Percentiles rank a stretch among this genome's conserved stretches.
phyloP scores from a whole-genome alignment of 2,888 invertebrate genomes.

The Elgonia sp. region DNA sequence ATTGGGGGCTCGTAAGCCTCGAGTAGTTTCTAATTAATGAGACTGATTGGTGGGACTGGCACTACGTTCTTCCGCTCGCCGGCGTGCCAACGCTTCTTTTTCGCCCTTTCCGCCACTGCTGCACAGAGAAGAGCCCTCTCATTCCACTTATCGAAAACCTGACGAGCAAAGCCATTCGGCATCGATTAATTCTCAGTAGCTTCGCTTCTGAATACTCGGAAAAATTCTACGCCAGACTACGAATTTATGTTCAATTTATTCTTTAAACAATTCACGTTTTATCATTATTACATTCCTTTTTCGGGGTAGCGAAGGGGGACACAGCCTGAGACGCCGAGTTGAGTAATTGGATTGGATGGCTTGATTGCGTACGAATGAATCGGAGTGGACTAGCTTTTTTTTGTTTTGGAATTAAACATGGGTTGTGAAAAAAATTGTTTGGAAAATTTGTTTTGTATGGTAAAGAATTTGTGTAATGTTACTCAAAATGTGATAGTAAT shows the following conservation, averaged over 20 bases:
- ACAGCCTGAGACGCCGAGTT: constrained; percentile 31
- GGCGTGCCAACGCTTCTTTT: constrained; percentile 77
- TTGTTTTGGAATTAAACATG: not conserved
- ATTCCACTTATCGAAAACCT: constrained; percentile 72
- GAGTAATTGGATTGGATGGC: constrained; percentile 61
- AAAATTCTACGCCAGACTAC: constrained; percentile 64
- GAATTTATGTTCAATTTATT: constrained; percentile 73
- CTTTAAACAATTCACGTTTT: constrained; percentile 74
- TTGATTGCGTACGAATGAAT: constrained; percentile 44
- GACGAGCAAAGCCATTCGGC: constrained; percentile 77
- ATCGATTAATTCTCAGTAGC: constrained; percentile 79
- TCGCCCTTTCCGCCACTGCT: constrained; percentile 72
- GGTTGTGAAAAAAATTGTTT: no score
- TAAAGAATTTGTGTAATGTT: no score
- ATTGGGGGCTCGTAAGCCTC: constrained; percentile 78
- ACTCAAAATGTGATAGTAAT: no score
- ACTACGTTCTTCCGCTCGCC: constrained; percentile 74
- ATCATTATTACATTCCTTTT: constrained; percentile 68
- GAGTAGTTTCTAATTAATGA: constrained; percentile 84
- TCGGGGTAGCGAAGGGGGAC: constrained; percentile 23
- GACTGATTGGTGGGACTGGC: constrained; percentile 81
- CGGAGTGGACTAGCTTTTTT: constrained; percentile 27
- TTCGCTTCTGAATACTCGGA: constrained; percentile 51
- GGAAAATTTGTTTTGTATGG: no score
- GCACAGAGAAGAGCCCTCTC: constrained; percentile 67